Conservation (phyloP, 2,113 vertebrate genomes). For the Callithrix jacchus region DNA sequence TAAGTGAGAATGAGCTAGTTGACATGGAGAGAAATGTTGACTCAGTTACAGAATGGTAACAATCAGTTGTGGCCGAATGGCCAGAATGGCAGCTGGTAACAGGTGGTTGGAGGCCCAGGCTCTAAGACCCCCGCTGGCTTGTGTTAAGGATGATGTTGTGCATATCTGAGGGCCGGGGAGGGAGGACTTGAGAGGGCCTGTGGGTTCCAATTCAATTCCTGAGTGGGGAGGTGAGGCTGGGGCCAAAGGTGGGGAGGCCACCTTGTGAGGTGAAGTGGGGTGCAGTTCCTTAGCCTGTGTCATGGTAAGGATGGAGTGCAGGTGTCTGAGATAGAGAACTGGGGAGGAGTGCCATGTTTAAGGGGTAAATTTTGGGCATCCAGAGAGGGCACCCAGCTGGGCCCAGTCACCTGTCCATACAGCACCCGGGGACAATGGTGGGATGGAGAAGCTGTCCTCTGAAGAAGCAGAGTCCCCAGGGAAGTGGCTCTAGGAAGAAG, state of each 20-base stretch:
- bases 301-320: no score
- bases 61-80: not conserved
- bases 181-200: not conserved
- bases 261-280: not conserved
- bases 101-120: not conserved
- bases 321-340: not conserved
- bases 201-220: no score
- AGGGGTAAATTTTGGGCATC: not conserved
- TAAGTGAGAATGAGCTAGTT: constrained; percentile 43
- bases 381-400: not conserved
- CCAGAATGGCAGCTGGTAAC: not conserved
- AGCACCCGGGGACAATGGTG: rapidly evolving
- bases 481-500: not conserved
- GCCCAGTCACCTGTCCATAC: not conserved
- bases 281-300: not conserved
- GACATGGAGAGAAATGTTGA: not conserved
- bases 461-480: not conserved
- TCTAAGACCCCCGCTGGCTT: not conserved
- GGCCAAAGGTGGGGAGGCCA: not conserved
- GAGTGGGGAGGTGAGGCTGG: not conserved
- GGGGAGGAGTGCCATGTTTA: not conserved
- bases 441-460: no score
- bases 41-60: not conserved
- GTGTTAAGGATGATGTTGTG: not conserved
- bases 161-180: no score